Evolutionary conservation across 2,113 vertebrate genomes (phyloP), one percentile per base, ranked within the genome.

Genomic region (Seriola quinqueradiata): DNA sequence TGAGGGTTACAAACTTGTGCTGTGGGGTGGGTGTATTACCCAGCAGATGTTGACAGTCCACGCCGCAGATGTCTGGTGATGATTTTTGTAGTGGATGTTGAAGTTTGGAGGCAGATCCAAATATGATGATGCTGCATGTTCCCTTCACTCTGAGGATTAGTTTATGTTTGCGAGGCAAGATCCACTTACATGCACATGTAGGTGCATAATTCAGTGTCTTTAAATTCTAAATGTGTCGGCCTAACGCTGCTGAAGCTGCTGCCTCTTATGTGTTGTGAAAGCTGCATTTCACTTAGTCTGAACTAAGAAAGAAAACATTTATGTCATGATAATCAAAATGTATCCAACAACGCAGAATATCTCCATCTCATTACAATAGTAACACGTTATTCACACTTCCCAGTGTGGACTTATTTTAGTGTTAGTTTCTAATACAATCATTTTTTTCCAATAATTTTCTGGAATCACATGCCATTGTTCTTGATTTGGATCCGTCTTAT

Each of bases 21-120:
- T 38, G 2, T 28, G 17, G 21, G 32, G n/a, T 54, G n/a, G 19
- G 57, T 60, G 68, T 21, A 64, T 80, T 76, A 59, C 21, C 65
- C 66, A 80, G 69, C 50, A 58, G 36, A 54, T 4, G 14, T 0
- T 40, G 50, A 42, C 36, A 40, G 36, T 13, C 23, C 55, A 52
- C 19, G 38, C 63, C 57, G 69, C 23, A 13, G 42, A 70, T 3
- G 50, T 32, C 57, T 40, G 8, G 3, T 55, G 23, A 19, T 65
- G 34, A 2, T 55, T 6, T 83, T 8, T 67, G 55, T 61, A 1
- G 42, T 52, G n/a, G 25, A 11, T 68, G 38, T 36, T 65, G 16
- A 54, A 13, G 13, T 77, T 76, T 78, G 16, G 8, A 78, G 58
- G 38, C 17, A 6, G 40, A 61, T 21, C 2, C 2, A 50, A 2